Base-by-base conservation (phyloP, 2,888 invertebrate species). In the Argynnis bischoffii region DNA sequence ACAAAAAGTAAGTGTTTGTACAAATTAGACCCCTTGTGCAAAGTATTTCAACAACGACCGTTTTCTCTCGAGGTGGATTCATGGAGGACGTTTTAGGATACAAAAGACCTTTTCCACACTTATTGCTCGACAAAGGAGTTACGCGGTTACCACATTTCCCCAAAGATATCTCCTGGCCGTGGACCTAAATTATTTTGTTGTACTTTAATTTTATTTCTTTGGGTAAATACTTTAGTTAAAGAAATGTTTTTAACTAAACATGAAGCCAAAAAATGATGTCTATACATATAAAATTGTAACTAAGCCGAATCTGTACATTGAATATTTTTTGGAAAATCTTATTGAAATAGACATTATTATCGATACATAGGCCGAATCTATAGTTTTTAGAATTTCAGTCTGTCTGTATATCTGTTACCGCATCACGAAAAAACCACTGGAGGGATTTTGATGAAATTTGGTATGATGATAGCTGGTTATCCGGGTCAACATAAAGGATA, bases 41-140 rank as follows among this genome's bases (percentile, higher is more conserved):
- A 65, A 65, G 53, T 65, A 53, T 64, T 65, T 47, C 47, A 57
- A 59, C 57, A 57, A 57, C 41, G 57, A 46, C 21, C 48, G 16
- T 18, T 51, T 57, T 64, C 66, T 48, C 60, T 48, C n/a, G 66
- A 53, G 59, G 46, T 31, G 21, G 60, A 60, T 59, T 48, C 59
- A 46, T 63, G 53, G 21, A 60, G 35, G 59, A 26, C 57, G 26
- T 59, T 57, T 51, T 14, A 54, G 57, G 59, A 35, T 3, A 60
- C 35, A 60, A 60, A 26, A 55, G 60, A 35, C 54, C 48, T 66
- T 53, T 65, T 65, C 56, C 26, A 51, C 41, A 57, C 51, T 57
- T 57, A 50, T 46, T 65, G 31, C 64, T 57, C 51, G 46, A 57
- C 53, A 65, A 57, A 65, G 50, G 21, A 55, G 46, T 26, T 57